These are phyloP conservation scores for Myzus persicae DNA, from an alignment of 1,140 invertebrate species.

Conservation along the genomic window DNA sequence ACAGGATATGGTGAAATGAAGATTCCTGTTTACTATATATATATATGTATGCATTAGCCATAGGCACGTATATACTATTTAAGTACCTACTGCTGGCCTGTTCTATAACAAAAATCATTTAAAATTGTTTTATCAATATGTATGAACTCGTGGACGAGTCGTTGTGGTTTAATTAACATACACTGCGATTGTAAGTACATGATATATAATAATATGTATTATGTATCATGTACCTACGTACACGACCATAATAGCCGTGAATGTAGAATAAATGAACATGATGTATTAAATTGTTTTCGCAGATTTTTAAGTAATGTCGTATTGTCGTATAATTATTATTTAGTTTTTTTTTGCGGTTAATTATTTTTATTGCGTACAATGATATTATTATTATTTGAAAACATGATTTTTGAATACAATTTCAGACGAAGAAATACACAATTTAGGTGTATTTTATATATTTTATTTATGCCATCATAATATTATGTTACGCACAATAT, in stretches of 20 bases:
- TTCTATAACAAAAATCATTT: background rate
- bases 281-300: background rate
- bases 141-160: background rate
- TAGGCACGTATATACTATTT: background rate
- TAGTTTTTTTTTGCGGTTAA: background rate
- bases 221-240: background rate
- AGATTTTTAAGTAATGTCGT: background rate
- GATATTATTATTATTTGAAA: background rate
- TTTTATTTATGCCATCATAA: background rate
- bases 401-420: background rate
- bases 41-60: background rate
- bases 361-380: background rate
- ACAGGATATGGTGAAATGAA: conserved; percentile 29
- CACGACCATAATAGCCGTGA: background rate
- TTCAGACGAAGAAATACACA: background rate
- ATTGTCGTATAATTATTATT: background rate
- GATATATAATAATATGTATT: background rate
- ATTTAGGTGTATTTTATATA: background rate
- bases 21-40: conserved; percentile 19
- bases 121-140: background rate
- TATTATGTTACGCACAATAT: background rate
- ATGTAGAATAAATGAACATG: background rate
- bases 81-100: background rate
- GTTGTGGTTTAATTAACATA: background rate
- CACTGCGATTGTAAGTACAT: background rate